Evolutionary conservation across 2,888 invertebrate species (phyloP), one percentile per base, ranked within the genome.

Genomic region (Meiosimyza platycephala): DNA sequence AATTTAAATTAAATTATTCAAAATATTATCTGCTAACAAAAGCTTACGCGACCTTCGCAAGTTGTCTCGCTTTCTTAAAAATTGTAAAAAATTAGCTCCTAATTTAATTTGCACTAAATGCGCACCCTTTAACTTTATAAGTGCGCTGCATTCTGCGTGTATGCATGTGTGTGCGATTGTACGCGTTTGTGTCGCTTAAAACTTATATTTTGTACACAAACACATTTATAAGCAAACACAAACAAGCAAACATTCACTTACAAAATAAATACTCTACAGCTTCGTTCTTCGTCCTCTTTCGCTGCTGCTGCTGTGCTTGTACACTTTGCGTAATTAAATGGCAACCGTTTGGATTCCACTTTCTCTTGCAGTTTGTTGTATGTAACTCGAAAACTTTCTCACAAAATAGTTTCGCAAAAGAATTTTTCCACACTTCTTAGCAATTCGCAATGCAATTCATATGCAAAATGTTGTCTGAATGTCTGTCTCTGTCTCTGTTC

Each of bases 311-410:
- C 40, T 40, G n/a, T 18, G 16, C 52, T 33, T 54, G 51, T 57
- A 72, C 69, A 64, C 65, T 70, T 66, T 52, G 65, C 67, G 71
- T 63, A 74, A 74, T 74, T 74, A 74, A 74, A 71, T 66, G 66
- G 63, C 71, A 71, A 71, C 54, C 66, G 33, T 70, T 73, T 52
- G 52, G 64, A 50, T 51, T 59, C 50, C 64, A 51, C 50, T 64
- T 51, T 18, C 13, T 59, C 16, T 33, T 57, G 18, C 40, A 60
- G 60, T 59, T 22, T 48, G 11, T 57, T 50, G 50, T 28, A 22
- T 13, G 40, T 50, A 48, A 7, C 54, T 62, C 4, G 6, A 40
- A 62, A 65, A 66, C 52, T 66, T 66, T 54, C 40, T 22, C 22
- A 9, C 22, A 50, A 40, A 68, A 68, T 68, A 68, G 59, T 68